A percentile compares a stretch with the other conserved stretches of the same genome.
Evolutionary conservation across 2,888 invertebrate genomes (phyloP).

Genomic region (Epiblema foenella): DNA sequence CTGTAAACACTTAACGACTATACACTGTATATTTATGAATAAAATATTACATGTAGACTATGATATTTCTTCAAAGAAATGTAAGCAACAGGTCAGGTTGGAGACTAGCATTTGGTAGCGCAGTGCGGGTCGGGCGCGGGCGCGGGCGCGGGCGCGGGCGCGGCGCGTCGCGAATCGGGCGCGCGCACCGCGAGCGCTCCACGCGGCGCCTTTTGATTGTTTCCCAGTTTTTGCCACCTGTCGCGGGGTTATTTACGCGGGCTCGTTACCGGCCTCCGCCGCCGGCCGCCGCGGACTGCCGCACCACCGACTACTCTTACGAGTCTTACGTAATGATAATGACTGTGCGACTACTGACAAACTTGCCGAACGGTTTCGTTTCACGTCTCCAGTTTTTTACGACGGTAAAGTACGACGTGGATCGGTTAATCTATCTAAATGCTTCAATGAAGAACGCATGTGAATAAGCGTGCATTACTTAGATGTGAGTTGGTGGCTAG

Average conservation of each 20-base stretch:
- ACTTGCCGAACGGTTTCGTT: not conserved
- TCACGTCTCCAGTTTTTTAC: not conserved
- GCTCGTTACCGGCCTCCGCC: conserved; percentile 26
- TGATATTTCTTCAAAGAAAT: too few relatives aligned
- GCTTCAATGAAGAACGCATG: too few relatives aligned
- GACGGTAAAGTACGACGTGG: not conserved
- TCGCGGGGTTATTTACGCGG: conserved; percentile 41
- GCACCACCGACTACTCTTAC: conserved; percentile 20
- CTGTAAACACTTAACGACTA: too few relatives aligned
- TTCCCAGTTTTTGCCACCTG: conserved; percentile 40
- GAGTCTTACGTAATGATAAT: conserved; percentile 23
- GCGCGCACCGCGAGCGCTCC: conserved; percentile 3
- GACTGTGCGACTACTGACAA: not conserved
- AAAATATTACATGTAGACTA: too few relatives aligned
- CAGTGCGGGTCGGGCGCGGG: too few relatives aligned
- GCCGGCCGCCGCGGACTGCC: conserved; percentile 20
- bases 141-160: too few relatives aligned
- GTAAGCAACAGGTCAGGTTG: too few relatives aligned
- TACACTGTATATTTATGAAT: too few relatives aligned
- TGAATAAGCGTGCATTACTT: too few relatives aligned
- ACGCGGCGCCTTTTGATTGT: conserved; percentile 43
- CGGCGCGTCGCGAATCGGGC: conserved; percentile 14
- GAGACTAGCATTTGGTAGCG: too few relatives aligned
- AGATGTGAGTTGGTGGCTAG: not conserved
- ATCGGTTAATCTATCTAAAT: not conserved